Evolutionary conservation across 2,888 invertebrate genomes (phyloP).

Genomic region (Tanytarsus gracilentus): DNA sequence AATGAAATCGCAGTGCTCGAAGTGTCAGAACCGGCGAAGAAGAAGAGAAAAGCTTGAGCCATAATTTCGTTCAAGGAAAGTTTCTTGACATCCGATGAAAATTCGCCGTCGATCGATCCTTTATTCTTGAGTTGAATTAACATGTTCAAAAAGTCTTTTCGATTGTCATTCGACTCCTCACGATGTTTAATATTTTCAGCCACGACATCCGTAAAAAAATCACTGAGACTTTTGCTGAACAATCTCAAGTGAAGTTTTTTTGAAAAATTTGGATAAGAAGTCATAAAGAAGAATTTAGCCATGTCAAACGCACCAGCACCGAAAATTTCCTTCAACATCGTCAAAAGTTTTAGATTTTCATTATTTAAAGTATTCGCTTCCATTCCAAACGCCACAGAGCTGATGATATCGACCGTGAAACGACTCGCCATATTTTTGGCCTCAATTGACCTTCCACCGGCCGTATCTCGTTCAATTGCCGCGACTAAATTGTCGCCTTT

Average conservation of each 20-base stretch:
- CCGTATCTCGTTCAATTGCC: constrained; percentile 6
- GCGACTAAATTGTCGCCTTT: not conserved
- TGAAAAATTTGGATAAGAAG: not conserved
- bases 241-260: not conserved
- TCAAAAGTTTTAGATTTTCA: constrained; percentile 15
- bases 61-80: constrained; percentile 4
- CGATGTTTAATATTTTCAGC: constrained; percentile 13
- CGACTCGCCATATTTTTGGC: constrained; percentile 5
- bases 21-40: constrained; percentile 14
- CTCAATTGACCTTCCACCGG: constrained; percentile 4
- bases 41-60: constrained; percentile 29
- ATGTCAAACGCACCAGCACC: not conserved
- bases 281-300: not conserved
- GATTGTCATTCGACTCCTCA: constrained; percentile 17
- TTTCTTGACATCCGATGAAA: not conserved
- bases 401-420: constrained; percentile 21
- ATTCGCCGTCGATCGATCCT: constrained; percentile 22
- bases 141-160: constrained; percentile 26
- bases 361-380: constrained; percentile 16
- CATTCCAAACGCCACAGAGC: constrained; percentile 27
- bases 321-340: not conserved
- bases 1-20: constrained; percentile 20
- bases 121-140: constrained; percentile 26
- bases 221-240: not conserved
- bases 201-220: constrained; percentile 17